Percentiles rank a stretch among this genome's conserved stretches.
phyloP scores from a whole-genome alignment of 1,140 invertebrate species.

The Plodia interpunctella region DNA sequence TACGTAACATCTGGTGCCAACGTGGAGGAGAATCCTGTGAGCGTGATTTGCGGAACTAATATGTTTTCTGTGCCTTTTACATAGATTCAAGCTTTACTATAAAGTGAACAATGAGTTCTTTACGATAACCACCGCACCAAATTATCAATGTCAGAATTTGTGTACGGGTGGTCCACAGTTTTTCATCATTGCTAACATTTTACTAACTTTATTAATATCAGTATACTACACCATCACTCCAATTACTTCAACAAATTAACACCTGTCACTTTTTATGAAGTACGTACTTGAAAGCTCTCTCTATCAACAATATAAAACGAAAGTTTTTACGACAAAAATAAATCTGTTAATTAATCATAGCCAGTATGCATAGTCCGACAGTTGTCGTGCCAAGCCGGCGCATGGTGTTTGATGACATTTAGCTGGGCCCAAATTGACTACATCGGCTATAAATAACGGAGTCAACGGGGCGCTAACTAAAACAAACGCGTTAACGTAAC shows the following conservation, averaged over 20 bases:
- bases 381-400: background rate
- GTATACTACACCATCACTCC: no score
- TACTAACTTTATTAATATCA: no score
- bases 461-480: slow-evolving; percentile 39
- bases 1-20: slow-evolving; percentile 31
- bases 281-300: no score
- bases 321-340: background rate
- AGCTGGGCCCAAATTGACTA: slow-evolving; percentile 18
- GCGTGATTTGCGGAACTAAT: background rate
- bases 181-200: no score
- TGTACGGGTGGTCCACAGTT: no score
- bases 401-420: slow-evolving; percentile 19
- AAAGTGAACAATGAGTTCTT: background rate
- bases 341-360: slow-evolving; percentile 1
- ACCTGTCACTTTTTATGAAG: no score
- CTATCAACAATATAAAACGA: background rate
- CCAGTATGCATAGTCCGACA: background rate
- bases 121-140: no score
- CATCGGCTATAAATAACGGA: slow-evolving; percentile 36
- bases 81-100: background rate
- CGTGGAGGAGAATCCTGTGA: background rate
- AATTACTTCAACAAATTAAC: no score
- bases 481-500: slow-evolving; percentile 25
- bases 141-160: no score
- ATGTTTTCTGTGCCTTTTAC: background rate